Evolutionary conservation across 1,140 invertebrate genomes (phyloP), one percentile per base, ranked within the genome.

Genomic region (Lucilia sericata): DNA sequence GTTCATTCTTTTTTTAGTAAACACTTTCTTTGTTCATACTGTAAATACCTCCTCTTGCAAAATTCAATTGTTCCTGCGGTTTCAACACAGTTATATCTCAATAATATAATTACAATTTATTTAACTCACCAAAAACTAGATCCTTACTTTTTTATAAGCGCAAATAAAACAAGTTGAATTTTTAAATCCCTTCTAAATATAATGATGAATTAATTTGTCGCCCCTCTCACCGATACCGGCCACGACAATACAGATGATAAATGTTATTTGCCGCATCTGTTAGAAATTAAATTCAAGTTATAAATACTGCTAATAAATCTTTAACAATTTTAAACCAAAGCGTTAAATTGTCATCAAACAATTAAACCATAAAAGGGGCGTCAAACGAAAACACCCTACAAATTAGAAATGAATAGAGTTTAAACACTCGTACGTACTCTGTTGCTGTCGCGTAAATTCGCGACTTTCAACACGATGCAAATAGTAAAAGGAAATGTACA

Each of bases 271-370:
- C 87, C 88, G 87, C 88, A 90, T 90, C 88, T 90, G 88, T 90
- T 90, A 88, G 88, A 90, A 90, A 90, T 90, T 90, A 90, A 90
- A 88, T 88, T 88, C 86, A 86, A 86, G 88, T 90, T 90, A 90
- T 89, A 89, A 87, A 55, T 80, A 17, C 47, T 60, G 13, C 25
- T 47, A 30, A 84, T 42, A 65, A 42, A 78, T 75, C 83, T 82
- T 47, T 2, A 12, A 49, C 60, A 83, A 49, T n/a, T 30, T 30
- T 30, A 83, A 74, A 17, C 30, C 34, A n/a, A 60, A 65, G 34
- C 49, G 36, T 42, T n/a, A 19, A 76, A 34, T 51, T 47, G 65
- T 30, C 19, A 10, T 36, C 65, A 83, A 74, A 74, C 42, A 76
- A 36, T 76, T 42, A 17, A 17, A 42, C 14, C 19, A 2, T 47